Evolutionary conservation across 2,888 invertebrate genomes (phyloP).

Genomic region (Agriopis aurantiaria): DNA sequence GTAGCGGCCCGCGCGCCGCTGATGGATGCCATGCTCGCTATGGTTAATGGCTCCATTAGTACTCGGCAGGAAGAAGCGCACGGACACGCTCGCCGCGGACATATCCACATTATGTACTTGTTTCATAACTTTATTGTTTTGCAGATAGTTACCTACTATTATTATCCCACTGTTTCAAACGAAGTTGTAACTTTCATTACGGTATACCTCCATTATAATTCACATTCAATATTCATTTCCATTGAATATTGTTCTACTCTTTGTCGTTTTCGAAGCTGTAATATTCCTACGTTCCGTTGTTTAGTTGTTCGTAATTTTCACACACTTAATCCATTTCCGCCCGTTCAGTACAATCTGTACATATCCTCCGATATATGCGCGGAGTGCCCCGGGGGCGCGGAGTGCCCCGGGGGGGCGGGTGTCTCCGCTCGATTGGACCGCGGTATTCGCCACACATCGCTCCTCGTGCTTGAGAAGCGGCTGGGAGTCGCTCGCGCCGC

Average conservation of each 20-base stretch:
- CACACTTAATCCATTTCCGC: not conserved
- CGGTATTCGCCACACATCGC: constrained; percentile 10
- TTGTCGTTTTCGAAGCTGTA: not conserved
- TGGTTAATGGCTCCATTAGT: not conserved
- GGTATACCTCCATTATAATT: not conserved
- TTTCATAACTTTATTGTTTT: not conserved
- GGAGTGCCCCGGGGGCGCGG: not conserved
- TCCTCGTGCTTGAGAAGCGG: not conserved
- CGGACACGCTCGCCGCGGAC: not conserved
- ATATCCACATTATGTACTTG: not conserved
- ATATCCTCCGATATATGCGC: constrained; percentile 2
- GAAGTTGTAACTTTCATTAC: not conserved
- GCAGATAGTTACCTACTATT: not conserved
- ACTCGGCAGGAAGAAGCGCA: not conserved
- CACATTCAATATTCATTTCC: no score
- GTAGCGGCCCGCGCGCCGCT: no score
- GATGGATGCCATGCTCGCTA: not conserved
- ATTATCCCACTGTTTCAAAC: not conserved
- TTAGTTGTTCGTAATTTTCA: constrained; percentile 1
- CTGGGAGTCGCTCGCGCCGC: not conserved
- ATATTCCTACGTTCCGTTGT: not conserved
- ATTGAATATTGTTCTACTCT: not conserved
- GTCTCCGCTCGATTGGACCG: not conserved
- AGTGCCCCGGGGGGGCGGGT: not conserved
- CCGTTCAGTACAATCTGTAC: not conserved